Conservation (phyloP, 2,888 invertebrate species). For the Caradrina clavipalpis region DNA sequence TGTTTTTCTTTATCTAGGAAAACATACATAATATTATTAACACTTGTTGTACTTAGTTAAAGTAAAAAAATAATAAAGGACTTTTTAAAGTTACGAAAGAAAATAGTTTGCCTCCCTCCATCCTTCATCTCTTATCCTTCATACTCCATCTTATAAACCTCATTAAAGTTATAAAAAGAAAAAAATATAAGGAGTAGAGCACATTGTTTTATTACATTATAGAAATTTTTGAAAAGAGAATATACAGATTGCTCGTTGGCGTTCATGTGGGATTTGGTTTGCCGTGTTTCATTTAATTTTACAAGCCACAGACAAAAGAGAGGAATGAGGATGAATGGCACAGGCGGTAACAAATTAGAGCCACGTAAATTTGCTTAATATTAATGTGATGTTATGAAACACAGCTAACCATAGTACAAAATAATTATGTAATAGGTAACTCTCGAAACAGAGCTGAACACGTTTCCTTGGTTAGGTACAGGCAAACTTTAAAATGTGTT, state of each 20-base stretch:
- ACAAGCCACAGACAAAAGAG: not conserved
- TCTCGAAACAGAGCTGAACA: not conserved
- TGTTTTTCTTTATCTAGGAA: too few species aligned
- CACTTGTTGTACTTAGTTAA: too few species aligned
- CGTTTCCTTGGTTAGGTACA: not conserved
- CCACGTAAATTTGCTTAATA: not conserved
- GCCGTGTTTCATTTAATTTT: not conserved
- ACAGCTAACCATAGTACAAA: constrained; percentile 5
- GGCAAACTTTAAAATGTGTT: not conserved
- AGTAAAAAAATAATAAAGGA: too few species aligned
- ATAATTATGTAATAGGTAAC: not conserved
- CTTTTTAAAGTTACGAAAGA: too few species aligned
- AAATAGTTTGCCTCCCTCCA: too few species aligned
- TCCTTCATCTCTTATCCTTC: too few species aligned
- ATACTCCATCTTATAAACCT: too few species aligned
- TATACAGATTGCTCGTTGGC: not conserved
- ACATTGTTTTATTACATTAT: too few species aligned
- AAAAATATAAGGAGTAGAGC: too few species aligned
- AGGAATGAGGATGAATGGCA: not conserved
- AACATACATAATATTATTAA: too few species aligned
- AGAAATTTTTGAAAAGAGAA: not conserved
- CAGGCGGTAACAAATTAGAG: constrained; percentile 8
- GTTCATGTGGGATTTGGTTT: not conserved
- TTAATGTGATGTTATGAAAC: not conserved
- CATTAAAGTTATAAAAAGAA: too few species aligned